Base-by-base conservation (phyloP, 92 coral and sea anemone genomes). In the Anthopleura xanthogrammica region DNA sequence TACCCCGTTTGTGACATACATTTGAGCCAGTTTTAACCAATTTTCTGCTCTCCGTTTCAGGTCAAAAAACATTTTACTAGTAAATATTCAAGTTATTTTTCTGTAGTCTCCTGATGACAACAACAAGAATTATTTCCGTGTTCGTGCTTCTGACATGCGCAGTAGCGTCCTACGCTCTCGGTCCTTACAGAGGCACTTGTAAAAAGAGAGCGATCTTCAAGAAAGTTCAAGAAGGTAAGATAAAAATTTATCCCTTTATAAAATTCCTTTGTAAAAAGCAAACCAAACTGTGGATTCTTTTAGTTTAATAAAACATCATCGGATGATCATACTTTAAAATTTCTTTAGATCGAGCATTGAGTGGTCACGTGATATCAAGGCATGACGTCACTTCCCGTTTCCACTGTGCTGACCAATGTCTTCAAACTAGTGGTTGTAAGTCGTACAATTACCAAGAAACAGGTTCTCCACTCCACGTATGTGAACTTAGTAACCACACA, bases 401-500 rank as follows among this genome's bases (percentile, higher is more conserved):
- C 9, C 78, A 81, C 74, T 81, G 85, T 24, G 85, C 85, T 23
- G 66, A 68, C 22, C 29, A 68, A 55, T 81, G 78, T 81, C 54
- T 81, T 50, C 73, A 50, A 60, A 65, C 54, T 43, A 80, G 54
- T 24, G 74, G 83, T 6, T 80, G 83, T 42, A 80, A 48, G 41
- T 81, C 85, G 42, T 81, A 81, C 85, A 81, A 81, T 72, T 81
- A 81, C 78, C 77, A 81, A 70, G 85, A 81, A 52, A 71, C 62
- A 68, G 85, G 85, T 24, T 81, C 85, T 48, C 85, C 78, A 29
- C 78, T 66, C 36, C 85, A 70, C 85, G 24, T 68, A 19, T 81
- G 85, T 81, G 55, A 81, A 29, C 43, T 81, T 52, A 81, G 66
- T 55, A 70, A 65, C 20, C 85, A 68, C 23, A 36, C 85, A 10